phyloP scores from a whole-genome alignment of 2,888 invertebrate genomes.

The Drosophila pegasa region DNA sequence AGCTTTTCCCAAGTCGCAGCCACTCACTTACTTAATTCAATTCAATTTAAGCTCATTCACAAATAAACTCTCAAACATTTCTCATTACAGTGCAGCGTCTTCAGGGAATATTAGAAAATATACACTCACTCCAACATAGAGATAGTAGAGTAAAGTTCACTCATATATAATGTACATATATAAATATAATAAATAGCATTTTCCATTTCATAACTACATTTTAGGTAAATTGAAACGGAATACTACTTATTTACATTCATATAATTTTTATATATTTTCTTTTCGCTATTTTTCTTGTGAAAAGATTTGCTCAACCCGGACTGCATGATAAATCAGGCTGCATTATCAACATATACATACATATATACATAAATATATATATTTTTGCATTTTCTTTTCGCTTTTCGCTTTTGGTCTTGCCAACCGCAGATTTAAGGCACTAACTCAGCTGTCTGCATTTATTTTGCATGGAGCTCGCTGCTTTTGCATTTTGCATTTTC shows the following conservation, averaged over 20 bases:
- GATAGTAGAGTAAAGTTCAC: background rate
- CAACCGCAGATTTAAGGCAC: constrained; percentile 66
- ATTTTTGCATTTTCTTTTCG: background rate
- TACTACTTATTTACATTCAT: background rate
- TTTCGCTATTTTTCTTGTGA: constrained; percentile 85
- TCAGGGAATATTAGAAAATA: background rate
- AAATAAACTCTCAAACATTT: background rate
- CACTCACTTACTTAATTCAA: too few relatives aligned
- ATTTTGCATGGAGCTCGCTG: constrained; percentile 52
- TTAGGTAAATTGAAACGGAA: constrained; percentile 13
- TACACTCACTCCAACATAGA: background rate
- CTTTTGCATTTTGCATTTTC: constrained; percentile 3
- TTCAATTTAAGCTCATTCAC: background rate
- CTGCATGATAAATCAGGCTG: constrained; percentile 66
- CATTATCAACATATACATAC: constrained; percentile 59
- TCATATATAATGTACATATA: background rate
- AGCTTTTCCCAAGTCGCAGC: too few relatives aligned
- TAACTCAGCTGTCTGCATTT: constrained; percentile 68
- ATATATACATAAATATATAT: constrained; percentile 36
- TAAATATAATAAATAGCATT: background rate
- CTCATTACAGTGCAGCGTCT: background rate
- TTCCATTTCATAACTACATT: background rate
- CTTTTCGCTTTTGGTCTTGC: constrained; percentile 47
- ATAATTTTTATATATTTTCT: constrained; percentile 86
- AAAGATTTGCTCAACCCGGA: constrained; percentile 41